A percentile compares a stretch with the other conserved stretches of the same genome.
These are phyloP conservation scores for Zosterops lateralis DNA, from an alignment of 2,113 vertebrate species.

Conservation along the genomic window DNA sequence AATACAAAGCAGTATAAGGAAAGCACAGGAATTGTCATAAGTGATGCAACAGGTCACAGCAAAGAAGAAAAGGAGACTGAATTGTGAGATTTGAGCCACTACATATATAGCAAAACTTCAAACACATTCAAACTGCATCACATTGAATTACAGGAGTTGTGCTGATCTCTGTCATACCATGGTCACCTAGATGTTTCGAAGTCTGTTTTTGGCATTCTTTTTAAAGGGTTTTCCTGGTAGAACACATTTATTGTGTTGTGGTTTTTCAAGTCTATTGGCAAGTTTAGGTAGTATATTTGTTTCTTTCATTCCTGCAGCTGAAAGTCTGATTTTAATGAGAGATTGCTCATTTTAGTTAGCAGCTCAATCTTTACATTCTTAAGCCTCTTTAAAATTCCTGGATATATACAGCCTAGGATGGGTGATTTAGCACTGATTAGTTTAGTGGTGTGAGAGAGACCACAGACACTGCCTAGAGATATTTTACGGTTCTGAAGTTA, in stretches of 20 bases:
- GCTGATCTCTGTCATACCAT: background rate
- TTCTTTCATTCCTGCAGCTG: background rate
- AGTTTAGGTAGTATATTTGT: constrained; percentile 4
- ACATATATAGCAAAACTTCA: background rate
- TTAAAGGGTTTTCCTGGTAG: background rate
- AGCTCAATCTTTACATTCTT: background rate
- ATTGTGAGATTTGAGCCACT: background rate
- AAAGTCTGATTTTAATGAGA: constrained; percentile 10
- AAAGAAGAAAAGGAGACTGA: background rate
- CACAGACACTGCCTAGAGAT: background rate
- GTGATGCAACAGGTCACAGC: background rate
- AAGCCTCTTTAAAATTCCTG: constrained; percentile 41
- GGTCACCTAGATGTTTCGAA: background rate
- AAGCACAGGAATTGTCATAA: background rate
- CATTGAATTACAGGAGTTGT: background rate
- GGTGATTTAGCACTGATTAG: background rate
- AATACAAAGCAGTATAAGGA: background rate
- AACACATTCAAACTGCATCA: background rate
- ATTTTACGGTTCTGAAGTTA: background rate
- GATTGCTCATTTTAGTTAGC: background rate
- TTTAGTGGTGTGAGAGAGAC: background rate
- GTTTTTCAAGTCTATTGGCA: background rate
- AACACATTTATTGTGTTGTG: background rate
- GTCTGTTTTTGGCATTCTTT: background rate
- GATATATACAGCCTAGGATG: background rate